Evolutionary conservation across 2,113 vertebrate species (phyloP).

Genomic region (Misgurnus mizolepis): DNA sequence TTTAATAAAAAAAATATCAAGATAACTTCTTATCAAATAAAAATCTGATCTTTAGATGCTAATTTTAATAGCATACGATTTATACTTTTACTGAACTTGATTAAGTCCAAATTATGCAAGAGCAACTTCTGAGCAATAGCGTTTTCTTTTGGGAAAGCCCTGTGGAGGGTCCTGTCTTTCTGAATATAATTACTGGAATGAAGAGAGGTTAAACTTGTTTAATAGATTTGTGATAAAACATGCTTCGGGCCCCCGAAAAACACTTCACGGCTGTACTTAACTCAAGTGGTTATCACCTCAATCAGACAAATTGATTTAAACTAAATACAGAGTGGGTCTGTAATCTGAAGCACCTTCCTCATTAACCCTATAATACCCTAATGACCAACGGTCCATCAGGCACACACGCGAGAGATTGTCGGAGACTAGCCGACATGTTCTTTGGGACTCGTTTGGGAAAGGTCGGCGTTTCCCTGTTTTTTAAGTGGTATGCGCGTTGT

Average conservation of each 20-base stretch:
- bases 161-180: background rate
- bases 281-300: background rate
- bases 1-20: too few relatives aligned
- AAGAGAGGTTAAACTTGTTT: background rate
- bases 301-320: background rate
- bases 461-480: conserved; percentile 27
- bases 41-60: too few relatives aligned
- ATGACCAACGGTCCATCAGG: background rate
- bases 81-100: background rate
- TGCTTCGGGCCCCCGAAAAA: background rate
- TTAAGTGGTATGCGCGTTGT: conserved; percentile 9
- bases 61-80: too few relatives aligned
- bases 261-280: background rate
- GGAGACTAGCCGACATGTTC: background rate
- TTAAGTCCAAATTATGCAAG: background rate
- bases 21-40: too few relatives aligned
- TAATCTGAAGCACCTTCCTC: background rate
- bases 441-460: background rate
- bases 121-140: background rate
- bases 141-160: background rate
- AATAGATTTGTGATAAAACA: conserved; percentile 9
- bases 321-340: background rate
- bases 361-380: conserved; percentile 17
- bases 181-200: conserved; percentile 20
- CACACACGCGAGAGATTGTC: background rate